phyloP scores from a whole-genome alignment of 2,797 vertebrate species.

The Phoxinus dragarum region DNA sequence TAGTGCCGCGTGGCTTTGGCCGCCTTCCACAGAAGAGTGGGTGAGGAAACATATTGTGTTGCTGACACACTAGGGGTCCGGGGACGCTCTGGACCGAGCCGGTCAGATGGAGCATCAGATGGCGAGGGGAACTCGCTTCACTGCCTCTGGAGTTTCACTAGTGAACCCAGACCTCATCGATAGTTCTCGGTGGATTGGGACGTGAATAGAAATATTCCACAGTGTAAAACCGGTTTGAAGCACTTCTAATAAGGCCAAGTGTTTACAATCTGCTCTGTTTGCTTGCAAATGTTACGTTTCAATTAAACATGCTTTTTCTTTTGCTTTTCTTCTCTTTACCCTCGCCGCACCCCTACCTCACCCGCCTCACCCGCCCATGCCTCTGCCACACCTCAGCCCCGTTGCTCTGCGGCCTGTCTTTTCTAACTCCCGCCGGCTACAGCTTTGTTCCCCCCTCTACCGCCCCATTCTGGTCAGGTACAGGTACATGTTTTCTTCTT shows the following conservation, averaged over 20 bases:
- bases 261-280: slow-evolving; percentile 41
- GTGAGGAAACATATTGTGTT: slow-evolving; percentile 45
- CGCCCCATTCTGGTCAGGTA: slow-evolving; percentile 99
- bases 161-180: slow-evolving; percentile 27
- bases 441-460: slow-evolving; percentile 98
- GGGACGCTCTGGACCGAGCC: neutral
- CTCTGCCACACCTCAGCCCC: slow-evolving; percentile 84
- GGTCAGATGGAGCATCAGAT: slow-evolving; percentile 54
- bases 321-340: slow-evolving; percentile 68
- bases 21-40: neutral
- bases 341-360: slow-evolving; percentile 63
- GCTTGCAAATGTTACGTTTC: slow-evolving; percentile 64
- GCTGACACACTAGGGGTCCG: slow-evolving; percentile 12
- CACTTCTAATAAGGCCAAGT: neutral
- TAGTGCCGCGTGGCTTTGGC: neutral
- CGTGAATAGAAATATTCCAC: slow-evolving; percentile 15
- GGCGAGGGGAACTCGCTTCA: slow-evolving; percentile 11
- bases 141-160: neutral
- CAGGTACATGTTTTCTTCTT: slow-evolving; percentile 70
- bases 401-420: slow-evolving; percentile 95
- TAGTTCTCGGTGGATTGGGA: slow-evolving; percentile 1
- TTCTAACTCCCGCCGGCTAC: slow-evolving; percentile 95
- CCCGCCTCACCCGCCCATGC: slow-evolving; percentile 69
- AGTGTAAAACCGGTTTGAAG: neutral
- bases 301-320: slow-evolving; percentile 80